Evolutionary conservation across 2,797 vertebrate species (phyloP).

Genomic region (Eidolon dupreanum): DNA sequence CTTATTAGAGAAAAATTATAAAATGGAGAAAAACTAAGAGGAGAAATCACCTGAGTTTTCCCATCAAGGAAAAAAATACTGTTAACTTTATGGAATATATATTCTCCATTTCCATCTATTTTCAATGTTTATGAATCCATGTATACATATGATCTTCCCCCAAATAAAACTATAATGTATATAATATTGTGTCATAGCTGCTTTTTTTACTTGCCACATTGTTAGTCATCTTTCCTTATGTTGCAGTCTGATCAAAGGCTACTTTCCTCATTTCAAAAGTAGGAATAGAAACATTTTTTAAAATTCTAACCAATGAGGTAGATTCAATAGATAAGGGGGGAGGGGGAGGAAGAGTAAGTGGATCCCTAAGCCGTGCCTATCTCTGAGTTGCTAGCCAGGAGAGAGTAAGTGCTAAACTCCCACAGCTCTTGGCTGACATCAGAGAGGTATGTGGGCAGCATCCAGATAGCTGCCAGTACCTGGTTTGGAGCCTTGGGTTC

Average conservation of each 20-base stretch:
- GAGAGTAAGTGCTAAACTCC: not conserved
- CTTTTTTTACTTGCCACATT: not conserved
- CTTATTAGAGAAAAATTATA: not conserved
- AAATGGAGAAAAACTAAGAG: not conserved
- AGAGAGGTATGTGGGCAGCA: not conserved
- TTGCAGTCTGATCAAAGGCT: not conserved
- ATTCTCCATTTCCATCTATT: not conserved
- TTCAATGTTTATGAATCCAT: not conserved
- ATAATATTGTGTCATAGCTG: too few relatives aligned
- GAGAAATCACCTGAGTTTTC: not conserved
- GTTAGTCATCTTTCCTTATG: not conserved
- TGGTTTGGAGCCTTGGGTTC: not conserved
- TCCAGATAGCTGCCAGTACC: not conserved
- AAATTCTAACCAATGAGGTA: not conserved
- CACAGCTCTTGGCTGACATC: not conserved
- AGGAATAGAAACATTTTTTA: not conserved
- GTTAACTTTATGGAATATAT: not conserved
- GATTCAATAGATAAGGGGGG: not conserved
- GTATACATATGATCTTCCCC: not conserved
- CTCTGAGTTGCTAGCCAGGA: not conserved
- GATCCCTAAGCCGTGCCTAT: not conserved
- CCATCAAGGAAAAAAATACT: not conserved
- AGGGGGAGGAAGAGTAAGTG: not conserved
- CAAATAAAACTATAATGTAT: not conserved
- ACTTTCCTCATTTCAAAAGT: not conserved